Conservation (phyloP, 2,113 vertebrate genomes). For the Triplophysa siluroides region DNA sequence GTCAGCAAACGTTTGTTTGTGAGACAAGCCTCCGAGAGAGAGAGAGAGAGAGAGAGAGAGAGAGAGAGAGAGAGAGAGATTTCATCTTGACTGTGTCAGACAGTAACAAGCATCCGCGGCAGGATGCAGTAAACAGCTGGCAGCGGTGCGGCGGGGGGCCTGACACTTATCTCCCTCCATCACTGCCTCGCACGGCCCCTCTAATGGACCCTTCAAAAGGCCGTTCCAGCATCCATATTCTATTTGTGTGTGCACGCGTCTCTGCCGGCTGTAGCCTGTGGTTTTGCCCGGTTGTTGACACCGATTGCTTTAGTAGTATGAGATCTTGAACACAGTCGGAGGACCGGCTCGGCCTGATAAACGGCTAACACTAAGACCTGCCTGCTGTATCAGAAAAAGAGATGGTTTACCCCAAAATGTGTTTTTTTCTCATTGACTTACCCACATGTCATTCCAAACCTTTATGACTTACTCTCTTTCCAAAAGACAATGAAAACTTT, state of each 20-base stretch:
- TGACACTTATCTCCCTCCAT: constrained; percentile 73
- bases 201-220: constrained; percentile 77
- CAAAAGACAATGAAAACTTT: no score
- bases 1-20: constrained; percentile 28
- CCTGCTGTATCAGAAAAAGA: background rate
- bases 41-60: constrained; percentile 17
- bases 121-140: constrained; percentile 73
- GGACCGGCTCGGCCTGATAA: constrained; percentile 66
- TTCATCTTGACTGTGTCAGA: constrained; percentile 69
- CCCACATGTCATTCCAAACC: no score
- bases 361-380: constrained; percentile 12
- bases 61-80: constrained; percentile 25
- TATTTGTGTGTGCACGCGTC: constrained; percentile 58
- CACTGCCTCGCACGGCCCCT: constrained; percentile 62
- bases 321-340: constrained; percentile 70
- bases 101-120: constrained; percentile 55
- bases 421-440: no score
- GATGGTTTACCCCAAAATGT: background rate
- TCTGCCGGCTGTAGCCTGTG: constrained; percentile 28
- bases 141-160: constrained; percentile 59
- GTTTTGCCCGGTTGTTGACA: constrained; percentile 72
- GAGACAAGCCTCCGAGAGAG: background rate
- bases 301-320: constrained; percentile 67
- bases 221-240: constrained; percentile 74
- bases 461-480: no score